phyloP scores from a whole-genome alignment of 1,140 invertebrate species.

The Lordiphosa mommai region DNA sequence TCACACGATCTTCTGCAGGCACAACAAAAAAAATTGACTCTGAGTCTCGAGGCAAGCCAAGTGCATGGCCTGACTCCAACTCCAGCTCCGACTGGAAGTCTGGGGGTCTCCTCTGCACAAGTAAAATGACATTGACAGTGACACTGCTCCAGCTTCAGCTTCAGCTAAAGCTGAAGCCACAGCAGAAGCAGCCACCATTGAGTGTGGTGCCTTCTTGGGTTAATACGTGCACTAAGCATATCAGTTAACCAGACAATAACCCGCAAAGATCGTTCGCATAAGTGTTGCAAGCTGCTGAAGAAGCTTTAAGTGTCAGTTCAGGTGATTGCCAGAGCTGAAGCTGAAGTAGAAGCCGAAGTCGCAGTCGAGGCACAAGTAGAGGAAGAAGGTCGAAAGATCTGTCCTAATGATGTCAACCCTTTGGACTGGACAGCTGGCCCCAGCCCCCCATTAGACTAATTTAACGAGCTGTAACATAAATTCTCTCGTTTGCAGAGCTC shows the following conservation, averaged over 20 bases:
- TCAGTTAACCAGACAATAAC: conserved; percentile 74
- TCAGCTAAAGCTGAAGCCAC: conserved; percentile 2
- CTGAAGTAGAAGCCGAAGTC: conserved; percentile 26
- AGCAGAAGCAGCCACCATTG: conserved; percentile 28
- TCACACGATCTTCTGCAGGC: conserved; percentile 64
- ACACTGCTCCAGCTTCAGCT: conserved; percentile 60
- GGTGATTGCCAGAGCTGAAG: conserved; percentile 48
- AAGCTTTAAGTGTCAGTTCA: conserved; percentile 74
- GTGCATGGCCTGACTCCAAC: conserved; percentile 45
- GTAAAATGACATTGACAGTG: conserved; percentile 76
- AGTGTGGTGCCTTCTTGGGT: conserved; percentile 44
- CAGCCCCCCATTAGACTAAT: conserved; percentile 65
- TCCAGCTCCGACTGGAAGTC: conserved; percentile 5
- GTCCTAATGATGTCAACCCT: conserved; percentile 50
- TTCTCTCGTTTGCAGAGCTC: conserved; percentile 51
- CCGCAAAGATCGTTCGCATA: conserved; percentile 60
- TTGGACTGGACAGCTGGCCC: conserved; percentile 43
- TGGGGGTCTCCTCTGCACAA: conserved; percentile 25
- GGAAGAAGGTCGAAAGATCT: conserved; percentile 17
- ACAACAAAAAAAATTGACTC: conserved; percentile 1
- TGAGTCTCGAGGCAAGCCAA: conserved; percentile 57
- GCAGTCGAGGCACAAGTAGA: conserved; percentile 3
- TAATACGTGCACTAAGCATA: conserved; percentile 76
- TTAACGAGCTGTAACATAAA: conserved; percentile 74
- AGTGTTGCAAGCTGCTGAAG: conserved; percentile 74